A percentile compares a stretch with the other conserved stretches of the same genome.
Conservation (phyloP, 2,113 vertebrate genomes). For the Saimiri boliviensis region DNA sequence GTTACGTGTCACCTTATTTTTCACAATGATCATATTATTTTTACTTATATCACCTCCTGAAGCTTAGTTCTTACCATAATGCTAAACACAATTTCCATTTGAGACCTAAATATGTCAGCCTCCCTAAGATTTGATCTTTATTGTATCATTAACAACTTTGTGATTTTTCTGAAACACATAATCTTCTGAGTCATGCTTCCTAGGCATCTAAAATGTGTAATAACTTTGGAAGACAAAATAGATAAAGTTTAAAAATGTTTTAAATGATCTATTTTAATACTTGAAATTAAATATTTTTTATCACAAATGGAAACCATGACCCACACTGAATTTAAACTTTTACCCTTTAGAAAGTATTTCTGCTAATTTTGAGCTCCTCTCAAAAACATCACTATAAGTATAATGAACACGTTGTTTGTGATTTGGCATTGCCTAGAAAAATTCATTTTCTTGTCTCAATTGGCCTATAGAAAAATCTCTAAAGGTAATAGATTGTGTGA, state of each 20-base stretch:
- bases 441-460: neutral
- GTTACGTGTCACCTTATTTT: neutral
- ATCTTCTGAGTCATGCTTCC: neutral
- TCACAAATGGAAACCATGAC: neutral
- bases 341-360: neutral
- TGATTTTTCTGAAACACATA: slow-evolving; percentile 1
- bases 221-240: neutral
- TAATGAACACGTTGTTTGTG: neutral
- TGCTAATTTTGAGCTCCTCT: neutral
- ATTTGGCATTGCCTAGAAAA: neutral
- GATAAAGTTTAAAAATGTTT: neutral
- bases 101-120: neutral
- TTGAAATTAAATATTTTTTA: slow-evolving; percentile 1
- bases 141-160: neutral
- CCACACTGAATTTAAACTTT: neutral
- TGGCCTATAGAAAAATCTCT: neutral
- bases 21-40: neutral
- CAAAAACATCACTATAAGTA: neutral
- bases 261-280: neutral
- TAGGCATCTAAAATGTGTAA: neutral
- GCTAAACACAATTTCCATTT: neutral
- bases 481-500: neutral
- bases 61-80: neutral
- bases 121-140: neutral
- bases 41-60: neutral